phyloP scores from a whole-genome alignment of 2,113 vertebrate species.

The Narcine bancroftii region DNA sequence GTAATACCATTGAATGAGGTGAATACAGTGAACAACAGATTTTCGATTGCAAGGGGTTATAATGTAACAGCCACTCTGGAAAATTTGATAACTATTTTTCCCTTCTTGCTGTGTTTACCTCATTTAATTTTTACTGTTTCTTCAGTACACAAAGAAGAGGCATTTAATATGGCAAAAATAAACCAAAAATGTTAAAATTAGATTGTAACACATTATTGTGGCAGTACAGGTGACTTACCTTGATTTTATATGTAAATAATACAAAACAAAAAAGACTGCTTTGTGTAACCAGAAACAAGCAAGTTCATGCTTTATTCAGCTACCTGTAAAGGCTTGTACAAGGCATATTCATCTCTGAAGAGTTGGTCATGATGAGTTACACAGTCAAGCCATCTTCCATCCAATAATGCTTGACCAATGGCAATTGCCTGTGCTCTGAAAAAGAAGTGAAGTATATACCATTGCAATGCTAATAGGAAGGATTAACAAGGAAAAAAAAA shows the following conservation, averaged over 20 bases:
- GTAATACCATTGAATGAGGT: background rate
- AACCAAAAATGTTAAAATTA: background rate
- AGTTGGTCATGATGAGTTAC: conserved; percentile 92
- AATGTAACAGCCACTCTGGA: background rate
- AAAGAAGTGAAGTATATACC: background rate
- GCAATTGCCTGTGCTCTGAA: conserved; percentile 89
- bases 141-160: background rate
- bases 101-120: background rate
- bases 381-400: conserved; percentile 93
- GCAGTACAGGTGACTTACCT: no score
- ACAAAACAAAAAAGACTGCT: background rate
- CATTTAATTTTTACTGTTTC: background rate
- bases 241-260: background rate
- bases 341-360: conserved; percentile 92
- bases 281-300: no score
- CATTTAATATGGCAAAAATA: background rate
- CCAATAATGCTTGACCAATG: conserved; percentile 88
- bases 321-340: conserved; percentile 92
- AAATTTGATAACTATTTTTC: background rate
- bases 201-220: no score
- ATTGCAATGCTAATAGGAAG: conserved; percentile 38
- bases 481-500: background rate
- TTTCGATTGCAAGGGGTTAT: background rate
- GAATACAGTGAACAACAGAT: background rate
- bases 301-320: background rate